These are phyloP conservation scores for Notiomystis cincta DNA, from an alignment of 2,113 vertebrate species.

Conservation along the genomic window DNA sequence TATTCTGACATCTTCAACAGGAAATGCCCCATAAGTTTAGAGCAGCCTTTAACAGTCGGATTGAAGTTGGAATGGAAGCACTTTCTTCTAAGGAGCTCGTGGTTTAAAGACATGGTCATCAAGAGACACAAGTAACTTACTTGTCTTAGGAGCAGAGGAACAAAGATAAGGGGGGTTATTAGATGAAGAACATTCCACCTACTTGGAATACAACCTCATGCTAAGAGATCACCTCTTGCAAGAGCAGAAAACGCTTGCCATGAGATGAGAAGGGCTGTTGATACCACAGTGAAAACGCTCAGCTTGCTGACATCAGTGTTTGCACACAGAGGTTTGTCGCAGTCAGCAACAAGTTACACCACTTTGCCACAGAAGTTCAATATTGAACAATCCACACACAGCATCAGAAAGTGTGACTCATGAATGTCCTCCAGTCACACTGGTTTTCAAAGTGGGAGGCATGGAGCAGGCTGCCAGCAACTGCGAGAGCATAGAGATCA, in stretches of 20 bases:
- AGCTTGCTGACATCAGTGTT: neutral
- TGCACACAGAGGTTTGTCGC: neutral
- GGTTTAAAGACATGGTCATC: neutral
- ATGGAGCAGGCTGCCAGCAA: neutral
- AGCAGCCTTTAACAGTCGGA: neutral
- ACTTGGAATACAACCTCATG: neutral
- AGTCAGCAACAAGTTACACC: neutral
- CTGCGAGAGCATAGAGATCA: neutral
- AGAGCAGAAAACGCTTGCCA: neutral
- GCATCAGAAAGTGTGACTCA: conserved; percentile 11
- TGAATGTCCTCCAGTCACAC: conserved; percentile 13
- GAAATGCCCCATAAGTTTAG: neutral
- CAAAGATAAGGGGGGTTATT: neutral
- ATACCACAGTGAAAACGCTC: neutral
- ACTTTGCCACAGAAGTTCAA: neutral
- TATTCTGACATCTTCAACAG: neutral
- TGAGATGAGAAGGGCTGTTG: neutral
- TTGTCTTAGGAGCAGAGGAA: neutral
- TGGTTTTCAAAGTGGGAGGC: conserved; percentile 3
- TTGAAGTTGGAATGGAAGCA: neutral
- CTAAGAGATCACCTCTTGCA: neutral
- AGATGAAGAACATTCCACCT: neutral
- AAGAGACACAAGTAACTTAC: neutral
- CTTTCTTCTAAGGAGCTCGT: neutral
- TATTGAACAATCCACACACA: conserved; percentile 4